phyloP scores from a whole-genome alignment of 2,888 invertebrate genomes.

The Ceriagrion tenellum region DNA sequence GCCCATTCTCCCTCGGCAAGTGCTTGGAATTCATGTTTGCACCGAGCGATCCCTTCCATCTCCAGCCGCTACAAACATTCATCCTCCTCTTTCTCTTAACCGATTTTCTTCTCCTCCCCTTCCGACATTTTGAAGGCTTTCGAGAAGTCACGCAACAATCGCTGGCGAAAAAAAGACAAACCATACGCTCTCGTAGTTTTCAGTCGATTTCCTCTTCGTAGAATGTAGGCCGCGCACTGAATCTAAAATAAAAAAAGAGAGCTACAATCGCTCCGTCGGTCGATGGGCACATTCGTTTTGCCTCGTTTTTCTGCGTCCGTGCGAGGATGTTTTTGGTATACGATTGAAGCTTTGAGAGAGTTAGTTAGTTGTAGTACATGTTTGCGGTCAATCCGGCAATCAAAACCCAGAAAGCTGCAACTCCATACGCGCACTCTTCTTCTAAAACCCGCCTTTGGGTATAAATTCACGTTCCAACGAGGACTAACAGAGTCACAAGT shows the following conservation, averaged over 20 bases:
- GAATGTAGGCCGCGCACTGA: constrained; percentile 31
- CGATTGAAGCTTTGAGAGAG: not conserved
- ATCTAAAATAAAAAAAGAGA: no score
- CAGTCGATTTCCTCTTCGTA: constrained; percentile 17
- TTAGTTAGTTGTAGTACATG: not conserved
- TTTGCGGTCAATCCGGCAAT: not conserved
- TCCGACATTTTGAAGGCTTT: constrained; percentile 48
- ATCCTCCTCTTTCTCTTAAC: not conserved
- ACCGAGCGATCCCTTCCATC: not conserved
- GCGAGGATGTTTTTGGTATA: not conserved
- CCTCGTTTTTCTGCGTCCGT: not conserved
- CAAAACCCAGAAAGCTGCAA: not conserved
- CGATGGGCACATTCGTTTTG: not conserved
- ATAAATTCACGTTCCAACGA: not conserved
- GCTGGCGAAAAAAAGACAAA: not conserved
- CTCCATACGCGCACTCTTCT: not conserved
- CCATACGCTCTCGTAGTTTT: not conserved
- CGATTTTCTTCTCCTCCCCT: not conserved
- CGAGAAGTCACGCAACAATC: constrained; percentile 59
- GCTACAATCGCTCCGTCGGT: not conserved
- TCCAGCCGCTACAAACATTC: no score
- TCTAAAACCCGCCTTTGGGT: not conserved
- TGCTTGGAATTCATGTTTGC: not conserved
- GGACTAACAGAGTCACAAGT: not conserved
- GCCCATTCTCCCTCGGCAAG: not conserved